Percentiles rank a stretch among this genome's conserved stretches.
Conservation (phyloP, 2,888 invertebrate species). For the Zaprionus lineosus region DNA sequence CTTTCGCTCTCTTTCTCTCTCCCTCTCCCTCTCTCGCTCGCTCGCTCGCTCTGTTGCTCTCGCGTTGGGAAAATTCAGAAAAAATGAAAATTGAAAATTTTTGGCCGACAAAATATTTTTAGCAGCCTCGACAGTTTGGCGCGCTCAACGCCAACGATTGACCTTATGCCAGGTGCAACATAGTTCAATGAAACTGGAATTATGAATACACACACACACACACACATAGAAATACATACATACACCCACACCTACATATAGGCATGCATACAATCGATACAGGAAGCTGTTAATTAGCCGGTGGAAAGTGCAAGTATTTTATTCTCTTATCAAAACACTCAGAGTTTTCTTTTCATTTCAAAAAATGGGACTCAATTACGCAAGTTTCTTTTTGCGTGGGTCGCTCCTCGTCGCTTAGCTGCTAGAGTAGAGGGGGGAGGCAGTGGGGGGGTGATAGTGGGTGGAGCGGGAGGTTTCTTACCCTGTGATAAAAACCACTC, state of each 20-base stretch:
- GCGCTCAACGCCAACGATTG: constrained; percentile 44
- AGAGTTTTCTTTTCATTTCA: no score
- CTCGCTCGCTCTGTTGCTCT: constrained; percentile 7
- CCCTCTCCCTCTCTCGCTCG: constrained; percentile 6
- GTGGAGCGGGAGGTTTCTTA: constrained; percentile 57
- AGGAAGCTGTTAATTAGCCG: constrained; percentile 22
- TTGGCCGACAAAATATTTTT: constrained; percentile 75
- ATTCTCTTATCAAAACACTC: constrained; percentile 14
- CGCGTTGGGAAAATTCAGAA: constrained; percentile 24
- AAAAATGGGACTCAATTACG: constrained; percentile 63
- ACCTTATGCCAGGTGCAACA: constrained; percentile 70
- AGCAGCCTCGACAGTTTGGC: constrained; percentile 46
- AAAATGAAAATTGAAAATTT: constrained; percentile 72
- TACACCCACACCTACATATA: background rate
- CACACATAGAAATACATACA: background rate
- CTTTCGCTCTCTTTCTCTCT: constrained; percentile 18
- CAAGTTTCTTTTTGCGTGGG: constrained; percentile 51
- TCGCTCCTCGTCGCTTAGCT: background rate
- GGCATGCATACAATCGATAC: background rate
- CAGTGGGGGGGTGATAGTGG: constrained; percentile 1
- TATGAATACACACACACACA: constrained; percentile 33
- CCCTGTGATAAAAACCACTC: constrained; percentile 83
- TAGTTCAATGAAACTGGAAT: constrained; percentile 70
- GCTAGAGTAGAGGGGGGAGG: constrained; percentile 6
- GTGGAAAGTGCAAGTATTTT: constrained; percentile 9